Percentiles rank a stretch among this genome's conserved stretches.
Evolutionary conservation across 2,113 vertebrate genomes (phyloP).

Genomic region (Tachysurus vachellii): DNA sequence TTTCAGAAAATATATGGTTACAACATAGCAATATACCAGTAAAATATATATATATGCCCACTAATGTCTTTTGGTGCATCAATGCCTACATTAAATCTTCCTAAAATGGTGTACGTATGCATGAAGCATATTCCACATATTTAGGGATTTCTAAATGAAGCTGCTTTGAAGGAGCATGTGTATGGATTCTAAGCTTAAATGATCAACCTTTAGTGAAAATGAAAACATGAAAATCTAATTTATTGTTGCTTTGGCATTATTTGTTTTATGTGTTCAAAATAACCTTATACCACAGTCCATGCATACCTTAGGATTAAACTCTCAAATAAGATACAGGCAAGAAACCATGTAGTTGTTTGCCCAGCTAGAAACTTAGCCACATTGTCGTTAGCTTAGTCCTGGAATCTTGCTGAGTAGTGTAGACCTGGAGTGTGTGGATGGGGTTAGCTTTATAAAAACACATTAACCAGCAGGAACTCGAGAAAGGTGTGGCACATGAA

Average conservation of each 20-base stretch:
- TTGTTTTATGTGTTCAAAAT: neutral
- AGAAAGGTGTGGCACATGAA: constrained; percentile 16
- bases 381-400: neutral
- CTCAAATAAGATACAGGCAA: neutral
- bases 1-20: constrained; percentile 40
- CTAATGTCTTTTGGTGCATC: neutral
- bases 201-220: neutral
- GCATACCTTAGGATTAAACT: neutral
- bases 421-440: constrained; percentile 5
- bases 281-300: too few species aligned
- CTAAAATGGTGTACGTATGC: neutral
- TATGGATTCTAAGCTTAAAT: neutral
- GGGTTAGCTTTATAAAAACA: constrained; percentile 30
- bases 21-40: constrained; percentile 45
- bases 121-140: neutral
- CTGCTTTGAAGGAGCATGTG: neutral
- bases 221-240: neutral
- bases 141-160: constrained; percentile 4
- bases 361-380: neutral
- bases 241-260: neutral
- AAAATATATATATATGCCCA: constrained; percentile 33
- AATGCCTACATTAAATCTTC: constrained; percentile 6
- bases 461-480: constrained; percentile 35
- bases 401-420: neutral
- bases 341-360: neutral